A percentile compares a stretch with the other conserved stretches of the same genome.
Conservation (phyloP, 2,797 vertebrate species). For the Macrochelys suwanniensis region DNA sequence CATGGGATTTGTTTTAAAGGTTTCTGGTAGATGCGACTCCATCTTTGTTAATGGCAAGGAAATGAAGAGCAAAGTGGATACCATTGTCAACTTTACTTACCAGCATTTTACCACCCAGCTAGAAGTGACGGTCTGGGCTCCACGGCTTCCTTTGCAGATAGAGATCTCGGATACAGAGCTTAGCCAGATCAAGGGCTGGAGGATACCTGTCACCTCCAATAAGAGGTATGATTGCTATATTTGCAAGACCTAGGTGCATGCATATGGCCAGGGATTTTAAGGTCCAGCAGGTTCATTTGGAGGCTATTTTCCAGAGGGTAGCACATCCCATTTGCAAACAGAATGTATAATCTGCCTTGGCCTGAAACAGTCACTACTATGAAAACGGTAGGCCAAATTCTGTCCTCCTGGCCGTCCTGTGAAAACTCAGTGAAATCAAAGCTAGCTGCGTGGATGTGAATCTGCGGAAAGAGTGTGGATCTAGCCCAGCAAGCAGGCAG, state of each 20-base stretch:
- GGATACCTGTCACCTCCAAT: constrained; percentile 91
- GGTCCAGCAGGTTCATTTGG: not conserved
- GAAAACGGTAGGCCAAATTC: fast-evolving
- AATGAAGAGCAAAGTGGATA: constrained; percentile 92
- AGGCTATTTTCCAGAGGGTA: not conserved
- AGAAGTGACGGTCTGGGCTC: constrained; percentile 92
- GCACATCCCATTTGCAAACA: not conserved
- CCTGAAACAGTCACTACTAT: not conserved
- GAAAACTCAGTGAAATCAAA: not conserved
- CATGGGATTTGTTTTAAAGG: constrained; percentile 77
- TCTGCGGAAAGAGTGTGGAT: not conserved
- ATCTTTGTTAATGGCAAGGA: constrained; percentile 96
- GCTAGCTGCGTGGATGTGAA: fast-evolving
- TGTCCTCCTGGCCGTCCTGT: not conserved
- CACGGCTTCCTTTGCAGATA: constrained; percentile 94
- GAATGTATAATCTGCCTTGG: not conserved
- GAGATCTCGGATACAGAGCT: constrained; percentile 95
- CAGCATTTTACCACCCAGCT: constrained; percentile 93
- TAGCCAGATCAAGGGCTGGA: constrained; percentile 97
- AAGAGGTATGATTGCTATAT: constrained; percentile 83
- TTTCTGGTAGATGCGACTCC: constrained; percentile 90
- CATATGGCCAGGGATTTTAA: not conserved
- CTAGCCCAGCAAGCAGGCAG: fast-evolving
- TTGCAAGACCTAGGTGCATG: fast-evolving
- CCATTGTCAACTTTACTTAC: constrained; percentile 94